A percentile compares a stretch with the other conserved stretches of the same genome.
These are phyloP conservation scores for Ginglymostoma cirratum DNA, from an alignment of 2,113 vertebrate genomes.

Conservation along the genomic window DNA sequence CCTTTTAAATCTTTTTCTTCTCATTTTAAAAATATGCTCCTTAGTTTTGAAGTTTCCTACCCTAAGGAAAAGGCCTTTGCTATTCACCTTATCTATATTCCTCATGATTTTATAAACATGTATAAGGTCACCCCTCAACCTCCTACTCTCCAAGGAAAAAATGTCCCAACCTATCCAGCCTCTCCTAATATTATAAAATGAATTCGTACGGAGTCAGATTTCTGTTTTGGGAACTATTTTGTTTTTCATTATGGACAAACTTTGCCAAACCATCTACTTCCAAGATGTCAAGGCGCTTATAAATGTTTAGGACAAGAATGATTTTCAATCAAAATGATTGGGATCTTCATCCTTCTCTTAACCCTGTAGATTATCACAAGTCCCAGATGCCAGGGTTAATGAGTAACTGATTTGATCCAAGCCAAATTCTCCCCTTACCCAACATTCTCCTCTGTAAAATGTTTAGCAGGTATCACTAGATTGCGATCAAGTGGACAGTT, in stretches of 20 bases:
- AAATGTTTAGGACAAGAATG: background rate
- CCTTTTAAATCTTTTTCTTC: too few relatives aligned
- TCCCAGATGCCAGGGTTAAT: background rate
- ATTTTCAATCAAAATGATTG: background rate
- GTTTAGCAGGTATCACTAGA: background rate
- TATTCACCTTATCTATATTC: too few relatives aligned
- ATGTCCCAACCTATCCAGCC: too few relatives aligned
- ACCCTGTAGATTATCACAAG: background rate
- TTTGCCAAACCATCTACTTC: background rate
- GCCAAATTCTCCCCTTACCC: background rate
- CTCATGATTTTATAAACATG: too few relatives aligned
- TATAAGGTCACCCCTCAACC: too few relatives aligned
- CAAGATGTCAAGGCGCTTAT: background rate
- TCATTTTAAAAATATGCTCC: too few relatives aligned
- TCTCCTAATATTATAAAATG: background rate
- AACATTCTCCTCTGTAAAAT: background rate
- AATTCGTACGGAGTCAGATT: background rate
- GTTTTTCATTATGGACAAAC: background rate
- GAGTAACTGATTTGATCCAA: background rate
- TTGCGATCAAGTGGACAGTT: background rate
- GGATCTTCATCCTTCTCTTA: background rate
- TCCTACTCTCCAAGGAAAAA: too few relatives aligned
- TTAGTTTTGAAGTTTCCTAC: too few relatives aligned
- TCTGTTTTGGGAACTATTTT: background rate
- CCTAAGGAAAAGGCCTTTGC: too few relatives aligned